These are phyloP conservation scores for Strix occidentalis DNA, from an alignment of 2,797 vertebrate genomes.

Conservation along the genomic window DNA sequence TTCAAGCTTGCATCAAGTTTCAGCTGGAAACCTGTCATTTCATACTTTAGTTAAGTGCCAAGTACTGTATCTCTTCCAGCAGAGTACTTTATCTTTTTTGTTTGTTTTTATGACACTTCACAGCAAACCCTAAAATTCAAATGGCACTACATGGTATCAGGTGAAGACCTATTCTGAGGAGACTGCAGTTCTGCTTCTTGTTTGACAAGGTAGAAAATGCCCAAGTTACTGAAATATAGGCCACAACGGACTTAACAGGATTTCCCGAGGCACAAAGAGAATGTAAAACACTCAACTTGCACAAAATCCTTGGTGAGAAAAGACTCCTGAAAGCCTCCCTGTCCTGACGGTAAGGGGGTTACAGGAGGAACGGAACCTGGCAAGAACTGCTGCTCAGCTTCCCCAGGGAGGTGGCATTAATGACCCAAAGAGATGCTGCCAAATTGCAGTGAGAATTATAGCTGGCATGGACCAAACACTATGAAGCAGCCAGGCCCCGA, in stretches of 20 bases:
- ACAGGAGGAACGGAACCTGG: background rate
- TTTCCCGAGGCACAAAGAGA: background rate
- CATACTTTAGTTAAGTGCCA: background rate
- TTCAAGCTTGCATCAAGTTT: background rate
- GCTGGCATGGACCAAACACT: background rate
- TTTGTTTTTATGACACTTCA: background rate
- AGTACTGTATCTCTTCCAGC: background rate
- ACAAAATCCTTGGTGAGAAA: background rate
- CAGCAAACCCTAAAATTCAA: background rate
- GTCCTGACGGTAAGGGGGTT: rapidly evolving
- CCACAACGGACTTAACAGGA: background rate
- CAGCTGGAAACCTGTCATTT: background rate
- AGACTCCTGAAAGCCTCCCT: background rate
- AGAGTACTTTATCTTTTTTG: background rate
- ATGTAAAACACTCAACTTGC: background rate
- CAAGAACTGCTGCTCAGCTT: background rate
- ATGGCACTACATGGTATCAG: background rate
- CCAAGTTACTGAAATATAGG: background rate
- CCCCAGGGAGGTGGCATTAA: background rate
- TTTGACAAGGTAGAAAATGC: background rate
- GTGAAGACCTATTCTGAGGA: background rate
- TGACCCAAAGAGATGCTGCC: background rate
- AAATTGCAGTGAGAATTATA: background rate
- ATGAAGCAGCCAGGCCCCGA: background rate
- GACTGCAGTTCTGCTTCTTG: background rate